phyloP scores from a whole-genome alignment of 1,140 invertebrate species.

The Drosophila aff. region DNA sequence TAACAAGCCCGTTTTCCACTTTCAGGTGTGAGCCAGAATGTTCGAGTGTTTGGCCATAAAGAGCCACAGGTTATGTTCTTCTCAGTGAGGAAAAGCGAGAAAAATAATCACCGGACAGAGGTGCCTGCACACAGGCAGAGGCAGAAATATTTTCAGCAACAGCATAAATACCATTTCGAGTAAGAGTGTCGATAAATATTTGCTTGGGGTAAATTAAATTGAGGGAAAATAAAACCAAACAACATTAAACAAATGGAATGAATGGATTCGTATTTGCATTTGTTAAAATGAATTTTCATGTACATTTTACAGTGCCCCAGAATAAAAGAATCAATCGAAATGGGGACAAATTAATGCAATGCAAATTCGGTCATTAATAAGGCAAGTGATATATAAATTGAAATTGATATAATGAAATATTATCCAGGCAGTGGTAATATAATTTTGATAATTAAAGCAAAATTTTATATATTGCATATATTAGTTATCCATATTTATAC shows the following conservation, averaged over 20 bases:
- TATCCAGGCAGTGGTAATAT: too few species aligned
- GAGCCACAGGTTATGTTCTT: slow-evolving; percentile 70
- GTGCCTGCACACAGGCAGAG: neutral
- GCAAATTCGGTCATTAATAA: slow-evolving; percentile 5
- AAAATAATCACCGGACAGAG: slow-evolving; percentile 30
- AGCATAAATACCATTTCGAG: slow-evolving; percentile 41
- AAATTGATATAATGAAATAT: neutral
- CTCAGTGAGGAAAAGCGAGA: slow-evolving; percentile 5
- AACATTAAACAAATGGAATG: slow-evolving; percentile 49
- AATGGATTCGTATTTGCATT: slow-evolving; percentile 18
- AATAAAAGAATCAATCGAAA: neutral
- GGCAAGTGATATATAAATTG: too few species aligned
- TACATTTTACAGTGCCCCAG: neutral
- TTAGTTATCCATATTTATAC: neutral
- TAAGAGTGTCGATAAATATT: slow-evolving; percentile 67
- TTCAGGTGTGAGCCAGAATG: slow-evolving; percentile 21
- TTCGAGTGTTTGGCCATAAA: slow-evolving; percentile 58
- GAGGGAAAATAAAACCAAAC: slow-evolving; percentile 34
- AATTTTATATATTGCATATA: neutral
- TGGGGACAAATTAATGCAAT: neutral
- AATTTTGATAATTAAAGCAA: neutral
- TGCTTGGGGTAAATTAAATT: slow-evolving; percentile 59
- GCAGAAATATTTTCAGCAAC: slow-evolving; percentile 8
- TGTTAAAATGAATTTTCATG: slow-evolving; percentile 11
- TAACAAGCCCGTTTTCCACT: slow-evolving; percentile 65